These are phyloP conservation scores for Isoperla grammatica DNA, from an alignment of 2,888 invertebrate species.

Conservation along the genomic window DNA sequence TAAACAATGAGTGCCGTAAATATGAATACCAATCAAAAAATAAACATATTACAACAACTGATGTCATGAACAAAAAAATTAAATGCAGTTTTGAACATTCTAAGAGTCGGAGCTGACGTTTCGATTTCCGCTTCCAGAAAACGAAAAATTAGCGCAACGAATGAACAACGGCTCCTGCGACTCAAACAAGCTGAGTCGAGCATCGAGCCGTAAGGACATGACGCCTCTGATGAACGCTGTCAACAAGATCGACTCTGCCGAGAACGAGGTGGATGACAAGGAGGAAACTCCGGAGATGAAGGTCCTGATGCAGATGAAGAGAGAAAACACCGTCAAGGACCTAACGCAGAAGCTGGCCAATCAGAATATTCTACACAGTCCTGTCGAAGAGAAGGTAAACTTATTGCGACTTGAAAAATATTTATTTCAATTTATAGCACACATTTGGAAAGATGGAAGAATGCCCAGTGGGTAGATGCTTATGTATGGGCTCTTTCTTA, in stretches of 20 bases:
- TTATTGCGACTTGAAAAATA: too few species aligned
- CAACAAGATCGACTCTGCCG: slow-evolving; percentile 48
- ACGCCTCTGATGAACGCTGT: slow-evolving; percentile 52
- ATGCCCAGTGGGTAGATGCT: too few species aligned
- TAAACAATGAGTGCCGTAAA: too few species aligned
- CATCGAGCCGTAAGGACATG: slow-evolving; percentile 47
- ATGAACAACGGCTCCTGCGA: slow-evolving; percentile 55
- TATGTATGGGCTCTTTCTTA: too few species aligned
- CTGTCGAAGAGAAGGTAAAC: slow-evolving; percentile 41
- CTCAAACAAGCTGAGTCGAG: slow-evolving; percentile 26
- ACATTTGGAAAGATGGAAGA: too few species aligned
- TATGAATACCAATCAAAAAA: too few species aligned
- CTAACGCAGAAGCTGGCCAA: slow-evolving; percentile 78
- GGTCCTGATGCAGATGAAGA: slow-evolving; percentile 62
- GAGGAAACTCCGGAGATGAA: slow-evolving; percentile 44
- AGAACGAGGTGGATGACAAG: neutral
- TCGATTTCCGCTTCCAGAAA: slow-evolving; percentile 44
- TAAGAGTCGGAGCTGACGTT: too few species aligned
- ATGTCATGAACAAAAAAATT: too few species aligned
- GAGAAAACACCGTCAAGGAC: slow-evolving; percentile 84
- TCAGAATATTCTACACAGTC: slow-evolving; percentile 54
- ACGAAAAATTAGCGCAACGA: slow-evolving; percentile 55
- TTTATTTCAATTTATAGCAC: too few species aligned
- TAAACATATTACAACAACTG: too few species aligned
- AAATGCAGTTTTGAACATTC: too few species aligned